Base-by-base conservation (phyloP, 2,113 vertebrate species). In the Gallinago undulata region DNA sequence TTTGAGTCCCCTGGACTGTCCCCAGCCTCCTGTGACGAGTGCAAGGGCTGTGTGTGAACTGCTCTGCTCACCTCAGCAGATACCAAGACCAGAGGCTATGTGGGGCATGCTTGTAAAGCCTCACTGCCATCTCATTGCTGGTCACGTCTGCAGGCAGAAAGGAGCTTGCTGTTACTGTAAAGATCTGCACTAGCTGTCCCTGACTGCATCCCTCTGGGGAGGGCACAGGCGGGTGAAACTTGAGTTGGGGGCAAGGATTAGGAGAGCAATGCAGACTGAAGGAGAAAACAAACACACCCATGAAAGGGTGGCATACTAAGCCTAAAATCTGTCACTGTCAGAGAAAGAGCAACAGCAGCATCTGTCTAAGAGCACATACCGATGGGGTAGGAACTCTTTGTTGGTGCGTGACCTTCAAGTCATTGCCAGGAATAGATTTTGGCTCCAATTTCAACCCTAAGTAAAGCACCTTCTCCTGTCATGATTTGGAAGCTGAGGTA, bases 361-460 rank as follows among this genome's bases (percentile, higher is more conserved):
- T 96, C 96, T 95, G 87, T 87, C 93, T 95, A 66, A 96, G 4
- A 94, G 89, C 95, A 89, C 95, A 94, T 97, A 90, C 96, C 63
- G 0, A 91, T 37, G 85, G 93, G 81, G 89, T 89, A 96, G 87
- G 89, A 92, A 76, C 87, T 94, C 95, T 96, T 90, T 82, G 86
- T 95, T 96, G 94, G 70, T 94, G 89, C 7, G 21, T 96, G 95
- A 97, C 96, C 96, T 97, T 97, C 94, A 95, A 96, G 89, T 94
- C 94, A 85, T 74, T 51, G 91, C 89, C 94, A 96, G 94, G 89
- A 96, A 96, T 96, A 97, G 96, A 95, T 95, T 94, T 94, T 93
- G 89, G 95, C 94, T 97, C 96, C 55, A 43, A 79, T 96, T 96
- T 96, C 96, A 96, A 37, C 50, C 59, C 95, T 87, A 93, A 96